Evolutionary conservation across 1,140 invertebrate species (phyloP).

Genomic region (Drosophila nasuta): DNA sequence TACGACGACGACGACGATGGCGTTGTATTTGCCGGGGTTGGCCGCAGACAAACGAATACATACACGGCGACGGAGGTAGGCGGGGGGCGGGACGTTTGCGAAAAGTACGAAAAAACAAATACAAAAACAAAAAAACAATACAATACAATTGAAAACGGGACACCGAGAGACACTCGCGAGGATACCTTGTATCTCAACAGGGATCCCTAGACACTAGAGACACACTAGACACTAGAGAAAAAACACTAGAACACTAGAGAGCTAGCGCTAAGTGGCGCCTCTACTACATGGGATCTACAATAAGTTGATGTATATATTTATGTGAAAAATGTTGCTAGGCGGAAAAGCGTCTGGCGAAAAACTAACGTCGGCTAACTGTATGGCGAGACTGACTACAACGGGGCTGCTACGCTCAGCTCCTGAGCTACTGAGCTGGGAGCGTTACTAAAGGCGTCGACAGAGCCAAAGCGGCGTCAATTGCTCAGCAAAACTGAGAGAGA

Average conservation of each 20-base stretch:
- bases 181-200: neutral
- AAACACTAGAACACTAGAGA: conserved; percentile 16
- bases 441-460: conserved; percentile 76
- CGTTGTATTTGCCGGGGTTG: conserved; percentile 50
- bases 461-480: conserved; percentile 60
- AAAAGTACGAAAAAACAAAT: conserved; percentile 11
- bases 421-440: conserved; percentile 33
- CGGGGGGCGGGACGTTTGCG: conserved; percentile 25
- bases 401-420: conserved; percentile 24
- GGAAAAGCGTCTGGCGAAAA: conserved; percentile 81
- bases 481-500: conserved; percentile 8
- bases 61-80: conserved; percentile 43
- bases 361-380: conserved; percentile 82
- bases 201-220: conserved; percentile 25
- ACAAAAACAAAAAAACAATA: conserved; percentile 1
- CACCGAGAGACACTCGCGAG: conserved; percentile 10
- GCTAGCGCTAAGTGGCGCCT: conserved; percentile 12
- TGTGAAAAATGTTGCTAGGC: conserved; percentile 73
- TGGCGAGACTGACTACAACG: conserved; percentile 65
- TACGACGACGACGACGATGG: neutral
- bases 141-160: conserved; percentile 3
- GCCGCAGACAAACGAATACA: conserved; percentile 58
- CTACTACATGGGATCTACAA: conserved; percentile 34
- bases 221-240: conserved; percentile 24
- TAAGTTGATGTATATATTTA: conserved; percentile 22